Base-by-base conservation (phyloP, 2,113 vertebrate genomes). In the Tyto alba region DNA sequence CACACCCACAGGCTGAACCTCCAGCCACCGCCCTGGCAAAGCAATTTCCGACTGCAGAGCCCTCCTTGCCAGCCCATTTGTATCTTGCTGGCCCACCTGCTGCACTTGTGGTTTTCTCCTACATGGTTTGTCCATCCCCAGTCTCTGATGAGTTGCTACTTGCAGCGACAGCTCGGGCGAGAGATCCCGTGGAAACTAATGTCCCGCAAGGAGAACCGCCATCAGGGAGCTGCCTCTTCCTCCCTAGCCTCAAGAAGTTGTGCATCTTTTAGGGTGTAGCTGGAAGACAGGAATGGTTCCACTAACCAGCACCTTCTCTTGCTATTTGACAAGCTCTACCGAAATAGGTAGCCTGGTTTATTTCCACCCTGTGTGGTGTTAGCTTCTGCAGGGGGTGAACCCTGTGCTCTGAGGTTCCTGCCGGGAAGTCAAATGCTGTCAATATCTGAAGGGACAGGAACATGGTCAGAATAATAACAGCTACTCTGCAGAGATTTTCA, bases 131-230 rank as follows among this genome's bases (percentile, higher is more conserved):
- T 81, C 38, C n/a, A 85, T 43, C 17, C 40, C 30, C 27, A 18
- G 9, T 6, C 32, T 60, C 62, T 50, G 50, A 36, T 0, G 1
- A 69, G 47, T 19, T 1, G 0, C 71, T 56, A 9, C 11, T 23
- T n/a, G 14, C 41, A 59, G 47, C 0, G 4, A 47, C 7, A 9
- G 27, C 40, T 47, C 62, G 27, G 18, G 27, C 11, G 14, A 50
- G 13, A 45, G 16, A 25, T 27, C 5, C 8, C 22, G 6, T 2
- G 11, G 36, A 63, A 41, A 47, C 2, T 13, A 38, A 14, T 2
- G 14, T 52, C 17, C 22, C 13, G 9, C 8, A 13, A 29, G 23
- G 25, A 57, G 6, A 21, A 59, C 45, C 69, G 66, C 48, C 23
- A 16, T 6, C 30, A 27, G 0, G 0, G 20, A 73, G 13, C 16